These are phyloP conservation scores for Morone chrysops DNA, from an alignment of 2,113 vertebrate genomes.

Conservation along the genomic window DNA sequence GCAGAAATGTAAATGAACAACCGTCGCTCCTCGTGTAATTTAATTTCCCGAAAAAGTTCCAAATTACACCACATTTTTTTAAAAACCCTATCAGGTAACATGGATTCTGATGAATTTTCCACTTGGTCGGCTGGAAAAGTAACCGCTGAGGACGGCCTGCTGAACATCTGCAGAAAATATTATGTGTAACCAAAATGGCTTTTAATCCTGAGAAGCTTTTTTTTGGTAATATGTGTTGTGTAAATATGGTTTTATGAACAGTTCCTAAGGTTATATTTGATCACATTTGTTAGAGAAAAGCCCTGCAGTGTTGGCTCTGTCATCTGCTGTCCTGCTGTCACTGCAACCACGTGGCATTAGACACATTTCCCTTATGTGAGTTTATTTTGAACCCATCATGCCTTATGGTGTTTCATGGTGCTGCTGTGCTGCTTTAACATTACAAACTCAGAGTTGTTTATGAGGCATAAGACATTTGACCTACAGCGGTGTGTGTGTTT, in stretches of 20 bases:
- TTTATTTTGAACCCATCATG: background rate
- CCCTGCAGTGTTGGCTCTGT: background rate
- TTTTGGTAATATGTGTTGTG: background rate
- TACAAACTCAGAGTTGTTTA: background rate
- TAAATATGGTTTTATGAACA: background rate
- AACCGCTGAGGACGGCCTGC: constrained; percentile 21
- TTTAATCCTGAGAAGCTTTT: background rate
- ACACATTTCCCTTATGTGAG: background rate
- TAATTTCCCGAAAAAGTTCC: constrained; percentile 45
- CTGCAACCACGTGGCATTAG: constrained; percentile 9
- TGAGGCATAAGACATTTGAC: background rate
- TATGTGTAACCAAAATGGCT: background rate
- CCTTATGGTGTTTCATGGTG: background rate
- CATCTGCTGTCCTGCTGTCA: constrained; percentile 17
- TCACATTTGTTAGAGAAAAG: background rate
- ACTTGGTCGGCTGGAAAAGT: constrained; percentile 61
- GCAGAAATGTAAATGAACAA: constrained; percentile 46
- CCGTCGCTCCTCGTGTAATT: constrained; percentile 15
- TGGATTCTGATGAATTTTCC: constrained; percentile 65
- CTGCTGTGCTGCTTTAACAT: background rate
- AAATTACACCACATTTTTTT: constrained; percentile 34
- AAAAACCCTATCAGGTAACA: constrained; percentile 52
- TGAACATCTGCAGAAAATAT: constrained; percentile 67
- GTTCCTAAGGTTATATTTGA: background rate
- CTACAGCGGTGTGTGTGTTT: background rate